A percentile compares a stretch with the other conserved stretches of the same genome.
phyloP scores from a whole-genome alignment of 2,888 invertebrate species.

The Drosophila gaucha region DNA sequence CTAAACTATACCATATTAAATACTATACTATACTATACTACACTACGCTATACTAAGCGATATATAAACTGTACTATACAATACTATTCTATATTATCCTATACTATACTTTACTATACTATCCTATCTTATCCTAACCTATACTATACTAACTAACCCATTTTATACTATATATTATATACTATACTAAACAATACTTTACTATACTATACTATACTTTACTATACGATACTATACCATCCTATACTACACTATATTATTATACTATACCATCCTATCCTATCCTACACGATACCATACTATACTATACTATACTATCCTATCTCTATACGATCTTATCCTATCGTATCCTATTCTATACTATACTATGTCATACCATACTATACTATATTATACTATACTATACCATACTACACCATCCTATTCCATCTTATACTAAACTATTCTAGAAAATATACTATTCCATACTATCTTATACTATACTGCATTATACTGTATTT shows the following conservation, averaged over 20 bases:
- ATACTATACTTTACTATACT: too few relatives aligned
- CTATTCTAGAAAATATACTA: not conserved
- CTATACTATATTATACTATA: not conserved
- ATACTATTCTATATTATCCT: not conserved
- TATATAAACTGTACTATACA: not conserved
- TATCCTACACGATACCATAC: too few relatives aligned
- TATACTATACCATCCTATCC: not conserved
- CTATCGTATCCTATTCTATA: not conserved
- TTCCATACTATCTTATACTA: too few relatives aligned
- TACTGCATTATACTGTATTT: not conserved
- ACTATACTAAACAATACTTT: not conserved
- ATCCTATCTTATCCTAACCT: not conserved
- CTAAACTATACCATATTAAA: too few relatives aligned
- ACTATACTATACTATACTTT: not conserved
- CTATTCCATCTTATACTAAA: not conserved
- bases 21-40: too few relatives aligned
- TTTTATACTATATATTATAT: not conserved
- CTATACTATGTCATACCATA: not conserved
- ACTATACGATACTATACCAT: not conserved
- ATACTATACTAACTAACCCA: not conserved
- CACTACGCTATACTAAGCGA: not conserved
- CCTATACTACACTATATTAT: not conserved
- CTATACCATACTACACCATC: not conserved
- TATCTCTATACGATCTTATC: too few relatives aligned
- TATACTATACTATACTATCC: not conserved